Base-by-base conservation (phyloP, 2,113 vertebrate species). In the Pimephales promelas region DNA sequence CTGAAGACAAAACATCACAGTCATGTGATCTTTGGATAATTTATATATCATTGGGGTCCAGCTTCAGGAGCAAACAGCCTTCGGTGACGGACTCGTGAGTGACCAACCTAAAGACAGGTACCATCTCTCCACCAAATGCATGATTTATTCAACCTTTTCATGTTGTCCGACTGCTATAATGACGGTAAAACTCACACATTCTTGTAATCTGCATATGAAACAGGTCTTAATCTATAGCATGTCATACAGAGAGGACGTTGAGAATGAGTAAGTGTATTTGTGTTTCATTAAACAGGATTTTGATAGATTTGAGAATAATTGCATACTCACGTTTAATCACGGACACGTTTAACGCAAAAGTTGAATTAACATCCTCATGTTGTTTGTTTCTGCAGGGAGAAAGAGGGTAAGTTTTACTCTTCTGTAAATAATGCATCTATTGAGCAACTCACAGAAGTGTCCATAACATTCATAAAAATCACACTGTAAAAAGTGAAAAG, bases 201-300 rank as follows among this genome's bases (percentile, higher is more conserved):
- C 52, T 31, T 77, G 16, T 62, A 45, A 77, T 47, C 0, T 57
- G 47, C 64, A 24, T 31, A 36, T 70, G 34, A 77, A 83, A 22
- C 86, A 92, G 92, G 88, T 83, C 49, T 77, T 82, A 82, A 83
- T 82, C 10, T 83, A 78, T n/a, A 92, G 89, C 88, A 98, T 98
- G 97, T 98, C 96, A 0, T 96, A 97, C 87, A 86, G 91, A 0
- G 96, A 97, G 85, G 97, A 96, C 14, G 89, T 84, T 0, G 90
- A 95, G 20, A 89, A 90, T 22, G 96, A 96, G 97, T 98, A 92
- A 98, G 97, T 97, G 84, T 43, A 3, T 74, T 36, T 52, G 14
- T 52, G n/a, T 22, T 72, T 43, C 70, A 73, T 74, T 70, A 28
- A 74, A 74, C 45, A 74, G 45, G 11, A 74, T 52, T 74, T 31